Conservation (phyloP, 2,113 vertebrate genomes). For the Sinocyclocheilus anshuiensis region DNA sequence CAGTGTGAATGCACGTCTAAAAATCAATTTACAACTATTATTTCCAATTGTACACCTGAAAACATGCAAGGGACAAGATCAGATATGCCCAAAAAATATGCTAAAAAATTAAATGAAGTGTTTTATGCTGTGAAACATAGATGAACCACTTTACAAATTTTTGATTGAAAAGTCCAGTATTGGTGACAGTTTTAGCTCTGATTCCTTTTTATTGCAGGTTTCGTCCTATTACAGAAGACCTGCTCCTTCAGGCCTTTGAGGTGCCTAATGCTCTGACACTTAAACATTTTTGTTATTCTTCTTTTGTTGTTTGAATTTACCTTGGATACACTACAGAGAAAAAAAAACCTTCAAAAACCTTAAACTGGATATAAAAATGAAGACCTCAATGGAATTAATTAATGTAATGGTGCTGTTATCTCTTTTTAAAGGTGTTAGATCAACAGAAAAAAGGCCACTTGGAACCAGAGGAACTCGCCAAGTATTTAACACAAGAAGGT, state of each 20-base stretch:
- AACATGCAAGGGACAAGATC: neutral
- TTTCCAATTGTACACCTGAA: neutral
- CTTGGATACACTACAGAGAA: neutral
- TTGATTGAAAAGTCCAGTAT: neutral
- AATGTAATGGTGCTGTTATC: neutral
- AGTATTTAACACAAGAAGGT: conserved; percentile 91
- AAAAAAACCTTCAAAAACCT: neutral
- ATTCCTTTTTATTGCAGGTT: conserved; percentile 74
- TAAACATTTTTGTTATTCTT: neutral
- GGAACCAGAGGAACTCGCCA: conserved; percentile 82
- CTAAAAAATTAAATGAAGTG: neutral
- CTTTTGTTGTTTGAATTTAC: neutral
- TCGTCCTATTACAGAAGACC: conserved; percentile 82
- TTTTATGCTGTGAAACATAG: neutral
- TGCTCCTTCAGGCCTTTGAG: conserved; percentile 90
- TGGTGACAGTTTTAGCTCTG: neutral
- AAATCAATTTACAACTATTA: neutral
- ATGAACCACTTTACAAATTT: neutral
- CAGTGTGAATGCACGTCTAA: neutral
- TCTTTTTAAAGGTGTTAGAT: conserved; percentile 83
- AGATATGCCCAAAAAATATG: neutral
- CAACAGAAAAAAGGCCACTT: conserved; percentile 82
- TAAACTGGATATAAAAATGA: neutral
- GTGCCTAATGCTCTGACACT: conserved; percentile 62
- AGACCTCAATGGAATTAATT: neutral